These are phyloP conservation scores for Eospalax fontanierii DNA, from an alignment of 2,797 vertebrate genomes.

Conservation along the genomic window DNA sequence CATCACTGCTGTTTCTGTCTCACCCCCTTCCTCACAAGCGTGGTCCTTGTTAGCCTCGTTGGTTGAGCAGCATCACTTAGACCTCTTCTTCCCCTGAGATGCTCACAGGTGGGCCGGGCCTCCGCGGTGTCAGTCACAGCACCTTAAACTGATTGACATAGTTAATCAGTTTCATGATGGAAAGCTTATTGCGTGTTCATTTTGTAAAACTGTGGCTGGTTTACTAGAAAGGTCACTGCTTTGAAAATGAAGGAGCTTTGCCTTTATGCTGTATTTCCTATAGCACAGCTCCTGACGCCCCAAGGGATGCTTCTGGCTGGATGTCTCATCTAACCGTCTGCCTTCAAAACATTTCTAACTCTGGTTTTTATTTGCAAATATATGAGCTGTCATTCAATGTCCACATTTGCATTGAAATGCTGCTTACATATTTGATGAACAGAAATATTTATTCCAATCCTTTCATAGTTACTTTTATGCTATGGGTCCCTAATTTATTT, in stretches of 20 bases:
- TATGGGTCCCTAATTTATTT: conserved; percentile 28
- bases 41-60: background rate
- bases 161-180: conserved; percentile 19
- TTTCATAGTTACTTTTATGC: conserved; percentile 40
- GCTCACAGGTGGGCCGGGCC: background rate
- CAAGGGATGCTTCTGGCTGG: background rate
- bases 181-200: conserved; percentile 1
- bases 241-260: conserved; percentile 41
- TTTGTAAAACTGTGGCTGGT: conserved; percentile 18
- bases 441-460: background rate
- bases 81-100: background rate
- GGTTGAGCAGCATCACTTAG: conserved; percentile 1
- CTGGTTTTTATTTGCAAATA: conserved; percentile 17
- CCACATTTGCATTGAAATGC: background rate
- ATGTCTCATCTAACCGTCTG: background rate
- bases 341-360: conserved; percentile 22
- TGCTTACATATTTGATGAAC: background rate
- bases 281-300: background rate
- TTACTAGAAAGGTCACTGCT: background rate
- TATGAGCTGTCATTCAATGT: background rate
- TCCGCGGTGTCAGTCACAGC: background rate
- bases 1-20: background rate
- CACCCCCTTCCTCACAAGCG: background rate
- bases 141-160: conserved; percentile 13
- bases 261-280: background rate